Evolutionary conservation across 1,140 invertebrate genomes (phyloP).

Genomic region (Tetragonula clypearis): DNA sequence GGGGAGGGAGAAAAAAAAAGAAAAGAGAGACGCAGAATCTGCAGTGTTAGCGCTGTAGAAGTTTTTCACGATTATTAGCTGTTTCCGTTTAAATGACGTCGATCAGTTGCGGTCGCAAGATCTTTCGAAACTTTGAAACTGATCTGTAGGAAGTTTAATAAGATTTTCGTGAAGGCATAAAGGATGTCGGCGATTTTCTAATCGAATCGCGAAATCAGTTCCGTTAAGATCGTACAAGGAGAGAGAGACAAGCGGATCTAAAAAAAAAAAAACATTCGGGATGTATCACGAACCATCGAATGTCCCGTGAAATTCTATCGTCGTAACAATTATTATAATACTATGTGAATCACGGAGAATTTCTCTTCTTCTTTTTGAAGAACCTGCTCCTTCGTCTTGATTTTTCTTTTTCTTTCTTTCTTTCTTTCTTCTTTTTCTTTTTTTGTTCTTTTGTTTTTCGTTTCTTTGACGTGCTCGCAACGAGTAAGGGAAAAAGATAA

Average conservation of each 20-base stretch:
- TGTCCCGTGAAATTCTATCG: neutral
- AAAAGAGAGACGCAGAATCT: neutral
- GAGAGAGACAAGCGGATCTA: neutral
- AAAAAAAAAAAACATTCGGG: neutral
- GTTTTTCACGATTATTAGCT: neutral
- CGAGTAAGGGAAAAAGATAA: slow-evolving; percentile 44
- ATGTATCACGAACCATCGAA: neutral
- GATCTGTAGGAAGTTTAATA: neutral
- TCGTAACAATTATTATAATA: slow-evolving; percentile 12
- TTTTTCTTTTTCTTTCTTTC: neutral
- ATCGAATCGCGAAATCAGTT: neutral
- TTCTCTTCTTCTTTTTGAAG: neutral
- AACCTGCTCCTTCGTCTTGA: neutral
- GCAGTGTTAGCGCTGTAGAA: neutral
- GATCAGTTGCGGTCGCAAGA: neutral
- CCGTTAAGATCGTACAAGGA: neutral
- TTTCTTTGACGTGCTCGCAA: slow-evolving; percentile 10
- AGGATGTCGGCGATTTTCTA: neutral
- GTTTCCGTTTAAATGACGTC: neutral
- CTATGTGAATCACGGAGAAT: neutral
- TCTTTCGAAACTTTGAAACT: neutral
- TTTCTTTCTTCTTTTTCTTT: neutral
- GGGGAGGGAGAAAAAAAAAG: neutral
- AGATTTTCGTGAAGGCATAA: slow-evolving; percentile 1
- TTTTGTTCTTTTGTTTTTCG: no score